A percentile compares a stretch with the other conserved stretches of the same genome.
Evolutionary conservation across 2,888 invertebrate genomes (phyloP).

Genomic region (Metallyticus violacea): DNA sequence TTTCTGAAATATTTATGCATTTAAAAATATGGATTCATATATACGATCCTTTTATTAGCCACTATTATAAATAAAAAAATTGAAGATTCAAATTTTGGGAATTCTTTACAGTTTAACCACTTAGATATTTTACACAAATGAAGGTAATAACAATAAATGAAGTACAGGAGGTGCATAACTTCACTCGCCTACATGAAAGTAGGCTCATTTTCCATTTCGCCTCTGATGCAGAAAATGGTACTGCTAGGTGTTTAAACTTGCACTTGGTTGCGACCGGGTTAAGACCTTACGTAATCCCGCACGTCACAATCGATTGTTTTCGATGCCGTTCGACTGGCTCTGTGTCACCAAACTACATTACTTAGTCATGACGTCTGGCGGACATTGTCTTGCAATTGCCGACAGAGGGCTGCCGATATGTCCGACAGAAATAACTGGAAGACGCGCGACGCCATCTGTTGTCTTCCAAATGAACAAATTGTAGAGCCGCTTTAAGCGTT

Average conservation of each 20-base stretch:
- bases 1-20: too few species aligned
- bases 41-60: too few species aligned
- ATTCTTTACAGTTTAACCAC: too few species aligned
- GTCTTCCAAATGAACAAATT: background rate
- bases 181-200: background rate
- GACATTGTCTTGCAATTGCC: background rate
- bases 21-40: too few species aligned
- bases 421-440: background rate
- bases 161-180: background rate
- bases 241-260: background rate
- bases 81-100: too few species aligned
- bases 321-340: background rate
- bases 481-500: too few species aligned
- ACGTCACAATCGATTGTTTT: background rate
- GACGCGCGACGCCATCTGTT: background rate
- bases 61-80: too few species aligned
- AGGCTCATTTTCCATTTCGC: background rate
- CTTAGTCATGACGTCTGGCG: background rate
- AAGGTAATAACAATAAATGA: too few species aligned
- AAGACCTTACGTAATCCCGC: background rate
- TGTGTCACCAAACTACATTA: background rate
- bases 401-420: background rate
- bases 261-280: background rate
- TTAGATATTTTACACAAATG: too few species aligned
- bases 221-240: background rate